Evolutionary conservation across 1,140 invertebrate species (phyloP).

Genomic region (Drosophila rufa): DNA sequence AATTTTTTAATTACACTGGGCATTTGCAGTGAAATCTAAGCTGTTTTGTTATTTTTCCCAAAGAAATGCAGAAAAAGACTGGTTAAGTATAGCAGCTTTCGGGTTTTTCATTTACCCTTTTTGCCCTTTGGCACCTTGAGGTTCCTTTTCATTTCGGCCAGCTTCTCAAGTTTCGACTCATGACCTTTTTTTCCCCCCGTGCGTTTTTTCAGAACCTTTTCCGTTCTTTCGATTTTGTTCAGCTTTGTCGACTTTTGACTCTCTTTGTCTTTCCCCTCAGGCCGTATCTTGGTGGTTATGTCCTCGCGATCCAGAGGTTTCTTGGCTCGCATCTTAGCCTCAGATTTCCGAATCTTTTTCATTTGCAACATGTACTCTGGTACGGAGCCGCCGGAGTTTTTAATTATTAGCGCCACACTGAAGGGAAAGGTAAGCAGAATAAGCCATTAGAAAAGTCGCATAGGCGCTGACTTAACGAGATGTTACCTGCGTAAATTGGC

Average conservation of each 20-base stretch:
- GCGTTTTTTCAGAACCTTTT: constrained; percentile 23
- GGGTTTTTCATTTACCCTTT: constrained; percentile 6
- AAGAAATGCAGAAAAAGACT: too few species aligned
- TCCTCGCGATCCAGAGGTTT: constrained; percentile 87
- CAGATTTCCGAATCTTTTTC: constrained; percentile 90
- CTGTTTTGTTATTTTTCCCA: too few species aligned
- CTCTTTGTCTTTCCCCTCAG: constrained; percentile 23
- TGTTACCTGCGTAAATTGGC: constrained; percentile 92
- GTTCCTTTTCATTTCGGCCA: constrained; percentile 26
- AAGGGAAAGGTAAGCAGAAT: background rate
- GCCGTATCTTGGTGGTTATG: constrained; percentile 87
- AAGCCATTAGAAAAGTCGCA: background rate
- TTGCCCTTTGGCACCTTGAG: background rate
- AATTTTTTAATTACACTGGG: too few species aligned
- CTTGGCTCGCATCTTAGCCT: constrained; percentile 87
- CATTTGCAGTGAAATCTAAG: too few species aligned
- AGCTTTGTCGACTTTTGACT: constrained; percentile 12
- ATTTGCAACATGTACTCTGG: constrained; percentile 95
- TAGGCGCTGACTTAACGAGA: background rate
- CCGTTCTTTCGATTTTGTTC: constrained; percentile 12
- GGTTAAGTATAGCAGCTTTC: background rate
- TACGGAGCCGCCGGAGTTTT: constrained; percentile 94
- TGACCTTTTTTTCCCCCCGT: background rate
- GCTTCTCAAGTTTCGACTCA: constrained; percentile 17
- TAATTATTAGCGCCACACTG: constrained; percentile 94